Percentiles rank a stretch among this genome's conserved stretches.
phyloP scores from a whole-genome alignment of 2,888 invertebrate species.

The Agriopis leucophaearia region DNA sequence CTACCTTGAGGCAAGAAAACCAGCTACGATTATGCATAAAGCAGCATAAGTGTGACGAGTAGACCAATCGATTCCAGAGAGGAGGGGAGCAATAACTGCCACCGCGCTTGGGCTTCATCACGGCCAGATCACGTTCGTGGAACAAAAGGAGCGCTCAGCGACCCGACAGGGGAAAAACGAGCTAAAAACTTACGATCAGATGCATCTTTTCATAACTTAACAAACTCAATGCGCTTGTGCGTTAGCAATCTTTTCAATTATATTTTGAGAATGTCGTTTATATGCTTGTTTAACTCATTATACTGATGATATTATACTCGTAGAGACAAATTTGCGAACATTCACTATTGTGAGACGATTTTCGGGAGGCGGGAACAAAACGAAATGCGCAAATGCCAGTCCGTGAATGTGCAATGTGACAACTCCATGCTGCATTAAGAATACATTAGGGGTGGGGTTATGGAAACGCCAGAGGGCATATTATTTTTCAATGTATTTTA shows the following conservation, averaged over 20 bases:
- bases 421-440: conserved; percentile 83
- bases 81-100: conserved; percentile 70
- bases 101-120: conserved; percentile 75
- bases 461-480: conserved; percentile 68
- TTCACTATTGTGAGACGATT: conserved; percentile 48
- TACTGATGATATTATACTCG: conserved; percentile 46
- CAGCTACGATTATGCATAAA: conserved; percentile 66
- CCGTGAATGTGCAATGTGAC: conserved; percentile 78
- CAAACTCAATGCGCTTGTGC: conserved; percentile 70
- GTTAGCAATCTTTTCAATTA: no score
- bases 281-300: conserved; percentile 12
- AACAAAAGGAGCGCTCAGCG: conserved; percentile 79
- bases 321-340: conserved; percentile 30
- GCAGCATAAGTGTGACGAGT: conserved; percentile 68
- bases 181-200: conserved; percentile 75
- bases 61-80: conserved; percentile 76
- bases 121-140: conserved; percentile 81
- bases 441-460: conserved; percentile 78
- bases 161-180: conserved; percentile 70
- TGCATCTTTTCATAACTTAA: conserved; percentile 79
- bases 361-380: conserved; percentile 53
- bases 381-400: conserved; percentile 65
- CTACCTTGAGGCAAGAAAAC: conserved; percentile 61
- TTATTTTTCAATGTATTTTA: conserved; percentile 80
- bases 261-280: conserved; percentile 22